Evolutionary conservation across 2,797 vertebrate species (phyloP), one percentile per base, ranked within the genome.

Genomic region (Acanthornis magna): DNA sequence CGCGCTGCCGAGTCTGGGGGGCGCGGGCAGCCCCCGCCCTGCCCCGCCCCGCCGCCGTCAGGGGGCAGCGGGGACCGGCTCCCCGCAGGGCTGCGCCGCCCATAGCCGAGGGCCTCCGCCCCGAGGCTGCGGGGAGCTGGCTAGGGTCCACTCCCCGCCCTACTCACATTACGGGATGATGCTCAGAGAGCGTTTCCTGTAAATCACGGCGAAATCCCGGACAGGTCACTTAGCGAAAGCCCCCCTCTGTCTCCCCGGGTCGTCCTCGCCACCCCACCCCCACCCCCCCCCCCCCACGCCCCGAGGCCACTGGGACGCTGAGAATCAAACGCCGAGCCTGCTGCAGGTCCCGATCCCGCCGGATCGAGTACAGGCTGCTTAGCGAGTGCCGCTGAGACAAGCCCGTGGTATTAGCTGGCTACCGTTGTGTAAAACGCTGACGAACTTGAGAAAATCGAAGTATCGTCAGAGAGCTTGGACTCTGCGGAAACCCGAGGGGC

Each of bases 331-430:
- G 3, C 36, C 25, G 27, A 79, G 66, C 22, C 22, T 42, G 21
- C 9, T n/a, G 25, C 47, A 16, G 14, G 73, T 22, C 58, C 57
- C 7, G 16, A 8, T 16, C 50, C 58, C 20, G 76, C 9, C 16
- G 12, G 13, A 30, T 3, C 9, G 13, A 25, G 58, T 7, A 25
- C 9, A 6, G n/a, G 34, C 47, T 40, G 16, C 32, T 22, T 3
- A 12, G 75, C 20, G 8, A 21, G 47, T 10, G 72, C 43, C 43
- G 0, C 47, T 3, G 76, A 13, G 50, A 32, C 9, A 20, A 34
- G 8, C 7, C 9, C 11, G 12, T 2, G 3, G 21, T 16, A 7
- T 27, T 7, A 1, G 8, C 51, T 42, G 36, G 5, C 6, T 16
- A 7, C 54, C 13, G 2, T 19, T 40, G 45, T 13, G 18, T n/a